These are phyloP conservation scores for Anastrepha obliqua DNA, from an alignment of 1,140 invertebrate genomes.

Conservation along the genomic window DNA sequence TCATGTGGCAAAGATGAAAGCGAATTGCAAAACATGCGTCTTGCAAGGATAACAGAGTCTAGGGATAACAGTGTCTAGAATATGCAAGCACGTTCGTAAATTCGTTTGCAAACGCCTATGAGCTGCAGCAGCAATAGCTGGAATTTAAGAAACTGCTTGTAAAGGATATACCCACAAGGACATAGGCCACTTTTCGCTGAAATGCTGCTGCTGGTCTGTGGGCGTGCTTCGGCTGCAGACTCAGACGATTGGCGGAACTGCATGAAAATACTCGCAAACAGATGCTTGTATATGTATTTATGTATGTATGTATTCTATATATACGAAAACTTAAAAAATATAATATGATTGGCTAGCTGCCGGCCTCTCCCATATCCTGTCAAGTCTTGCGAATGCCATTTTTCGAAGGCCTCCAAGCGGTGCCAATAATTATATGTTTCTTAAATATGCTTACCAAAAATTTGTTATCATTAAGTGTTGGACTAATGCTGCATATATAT, in stretches of 20 bases:
- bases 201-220: neutral
- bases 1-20: slow-evolving; percentile 35
- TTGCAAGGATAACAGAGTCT: neutral
- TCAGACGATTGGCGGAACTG: neutral
- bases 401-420: neutral
- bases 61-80: neutral
- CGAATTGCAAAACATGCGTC: slow-evolving; percentile 12
- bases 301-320: neutral
- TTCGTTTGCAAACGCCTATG: neutral
- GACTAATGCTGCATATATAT: neutral
- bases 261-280: neutral
- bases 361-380: neutral
- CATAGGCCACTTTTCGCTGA: neutral
- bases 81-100: neutral
- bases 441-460: slow-evolving; percentile 32
- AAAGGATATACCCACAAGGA: slow-evolving; percentile 3
- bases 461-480: slow-evolving; percentile 22
- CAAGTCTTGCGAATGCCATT: neutral
- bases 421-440: slow-evolving; percentile 18
- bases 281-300: neutral
- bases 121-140: neutral
- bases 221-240: neutral
- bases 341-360: too few species aligned
- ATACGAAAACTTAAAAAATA: neutral
- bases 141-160: neutral